Conservation (phyloP, 2,113 vertebrate species). For the Lynx canadensis region DNA sequence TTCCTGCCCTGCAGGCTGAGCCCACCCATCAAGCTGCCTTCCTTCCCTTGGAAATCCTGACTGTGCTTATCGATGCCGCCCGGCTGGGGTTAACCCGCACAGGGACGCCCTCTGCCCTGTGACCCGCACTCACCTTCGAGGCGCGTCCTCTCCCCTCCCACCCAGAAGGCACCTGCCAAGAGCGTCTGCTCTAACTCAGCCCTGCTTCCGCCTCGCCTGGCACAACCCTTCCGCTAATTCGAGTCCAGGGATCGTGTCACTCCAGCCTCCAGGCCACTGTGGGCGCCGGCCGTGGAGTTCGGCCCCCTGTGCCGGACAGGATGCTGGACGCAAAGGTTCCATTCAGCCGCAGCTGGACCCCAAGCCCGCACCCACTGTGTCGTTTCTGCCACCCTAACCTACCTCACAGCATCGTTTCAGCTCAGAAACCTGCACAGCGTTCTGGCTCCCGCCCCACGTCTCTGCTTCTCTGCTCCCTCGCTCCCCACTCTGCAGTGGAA, state of each 20-base stretch:
- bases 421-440: background rate
- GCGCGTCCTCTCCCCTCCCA: accelerated
- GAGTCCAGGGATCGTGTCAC: background rate
- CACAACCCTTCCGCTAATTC: background rate
- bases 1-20: background rate
- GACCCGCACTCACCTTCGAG: no score
- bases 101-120: background rate
- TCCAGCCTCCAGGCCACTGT: background rate
- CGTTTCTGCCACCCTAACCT: background rate
- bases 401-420: no score
- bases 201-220: background rate
- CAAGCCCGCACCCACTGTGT: accelerated
- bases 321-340: background rate
- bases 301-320: background rate
- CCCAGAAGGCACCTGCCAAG: background rate
- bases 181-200: background rate
- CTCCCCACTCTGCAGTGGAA: background rate
- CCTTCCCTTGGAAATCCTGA: background rate
- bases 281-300: background rate
- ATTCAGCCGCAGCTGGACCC: background rate
- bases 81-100: no score
- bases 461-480: background rate
- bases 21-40: accelerated
- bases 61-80: background rate
- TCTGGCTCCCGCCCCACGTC: background rate